Conservation (phyloP, 1,140 invertebrate species). For the Lucilia sericata region DNA sequence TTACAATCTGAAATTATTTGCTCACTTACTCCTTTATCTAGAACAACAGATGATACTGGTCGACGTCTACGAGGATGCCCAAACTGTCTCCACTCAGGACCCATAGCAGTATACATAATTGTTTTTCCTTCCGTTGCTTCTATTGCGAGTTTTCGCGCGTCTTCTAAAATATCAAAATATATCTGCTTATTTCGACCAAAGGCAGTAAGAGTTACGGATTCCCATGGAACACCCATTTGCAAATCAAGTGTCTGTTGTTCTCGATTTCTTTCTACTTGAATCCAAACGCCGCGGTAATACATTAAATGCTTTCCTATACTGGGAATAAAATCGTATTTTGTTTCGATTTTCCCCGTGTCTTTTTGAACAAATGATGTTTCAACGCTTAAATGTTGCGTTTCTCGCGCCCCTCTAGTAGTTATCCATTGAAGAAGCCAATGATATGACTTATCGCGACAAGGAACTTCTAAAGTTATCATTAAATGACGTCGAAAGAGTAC, state of each 20-base stretch:
- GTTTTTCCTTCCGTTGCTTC: conserved; percentile 96
- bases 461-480: conserved; percentile 96
- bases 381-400: conserved; percentile 95
- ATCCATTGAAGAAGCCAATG: conserved; percentile 96
- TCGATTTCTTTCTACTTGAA: conserved; percentile 90
- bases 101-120: conserved; percentile 95
- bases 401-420: conserved; percentile 82
- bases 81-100: conserved; percentile 94
- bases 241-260: conserved; percentile 95
- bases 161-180: conserved; percentile 93
- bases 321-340: conserved; percentile 96
- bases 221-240: conserved; percentile 92
- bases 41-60: conserved; percentile 90
- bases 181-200: conserved; percentile 86
- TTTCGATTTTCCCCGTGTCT: conserved; percentile 91
- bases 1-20: conserved; percentile 86
- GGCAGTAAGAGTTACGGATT: conserved; percentile 92
- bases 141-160: conserved; percentile 91
- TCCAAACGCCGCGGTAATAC: conserved; percentile 88
- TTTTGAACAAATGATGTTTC: conserved; percentile 93
- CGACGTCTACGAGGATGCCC: conserved; percentile 91
- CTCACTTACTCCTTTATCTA: conserved; percentile 85
- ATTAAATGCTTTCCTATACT: conserved; percentile 96
- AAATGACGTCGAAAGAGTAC: conserved; percentile 90
- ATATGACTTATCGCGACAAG: conserved; percentile 96